Conservation (phyloP, 2,113 vertebrate species). For the Noturus placidus region DNA sequence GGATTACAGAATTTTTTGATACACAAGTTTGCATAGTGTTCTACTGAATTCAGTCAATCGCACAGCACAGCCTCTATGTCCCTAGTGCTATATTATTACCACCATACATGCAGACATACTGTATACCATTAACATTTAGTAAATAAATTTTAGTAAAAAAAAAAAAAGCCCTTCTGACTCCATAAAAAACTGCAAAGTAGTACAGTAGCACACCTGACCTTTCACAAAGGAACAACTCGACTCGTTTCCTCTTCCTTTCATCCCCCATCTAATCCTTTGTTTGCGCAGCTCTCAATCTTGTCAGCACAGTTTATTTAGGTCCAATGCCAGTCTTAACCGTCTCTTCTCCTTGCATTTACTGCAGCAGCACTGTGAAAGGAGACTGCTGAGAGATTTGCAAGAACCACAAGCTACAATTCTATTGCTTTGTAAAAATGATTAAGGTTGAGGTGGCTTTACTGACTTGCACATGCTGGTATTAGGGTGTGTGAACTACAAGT, state of each 20-base stretch:
- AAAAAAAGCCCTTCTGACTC: background rate
- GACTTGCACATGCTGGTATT: constrained; percentile 32
- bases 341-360: constrained; percentile 50
- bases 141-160: too few species aligned
- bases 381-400: constrained; percentile 65
- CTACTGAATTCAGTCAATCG: background rate
- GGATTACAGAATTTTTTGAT: too few species aligned
- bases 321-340: constrained; percentile 62
- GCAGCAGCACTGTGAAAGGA: constrained; percentile 62
- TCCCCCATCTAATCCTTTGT: constrained; percentile 73
- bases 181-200: background rate
- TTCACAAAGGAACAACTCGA: constrained; percentile 55
- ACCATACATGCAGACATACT: background rate
- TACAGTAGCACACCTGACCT: constrained; percentile 52
- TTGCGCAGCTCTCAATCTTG: constrained; percentile 73
- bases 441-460: constrained; percentile 35
- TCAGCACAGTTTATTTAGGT: constrained; percentile 75
- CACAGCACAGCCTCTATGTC: background rate
- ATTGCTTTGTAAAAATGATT: constrained; percentile 68
- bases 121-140: background rate
- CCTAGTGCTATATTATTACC: background rate
- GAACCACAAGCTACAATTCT: constrained; percentile 54
- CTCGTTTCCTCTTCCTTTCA: constrained; percentile 69
- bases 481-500: background rate
- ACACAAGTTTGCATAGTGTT: background rate